phyloP scores from a whole-genome alignment of 2,888 invertebrate species.

The Eilema depressum region DNA sequence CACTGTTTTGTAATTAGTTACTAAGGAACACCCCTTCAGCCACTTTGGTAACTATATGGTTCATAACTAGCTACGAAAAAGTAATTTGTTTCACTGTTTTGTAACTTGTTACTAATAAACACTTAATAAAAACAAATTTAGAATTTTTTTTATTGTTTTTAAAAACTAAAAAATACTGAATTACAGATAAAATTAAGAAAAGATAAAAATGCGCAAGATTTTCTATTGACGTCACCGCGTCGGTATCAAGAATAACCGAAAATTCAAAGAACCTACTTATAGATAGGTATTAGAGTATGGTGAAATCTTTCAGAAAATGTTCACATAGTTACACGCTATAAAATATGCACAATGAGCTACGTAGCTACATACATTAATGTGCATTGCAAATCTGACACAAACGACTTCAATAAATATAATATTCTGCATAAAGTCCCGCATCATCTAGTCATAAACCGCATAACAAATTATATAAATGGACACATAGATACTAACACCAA shows the following conservation, averaged over 20 bases:
- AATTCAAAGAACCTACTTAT: too few species aligned
- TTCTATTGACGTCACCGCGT: neutral
- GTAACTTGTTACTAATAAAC: too few species aligned
- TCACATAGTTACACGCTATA: neutral
- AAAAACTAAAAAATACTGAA: neutral
- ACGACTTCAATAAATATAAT: neutral
- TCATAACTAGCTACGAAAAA: too few species aligned
- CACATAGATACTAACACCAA: constrained; percentile 29
- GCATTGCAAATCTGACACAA: neutral
- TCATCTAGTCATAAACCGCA: constrained; percentile 12
- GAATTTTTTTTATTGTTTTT: too few species aligned
- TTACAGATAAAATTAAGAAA: neutral
- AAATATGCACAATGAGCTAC: neutral
- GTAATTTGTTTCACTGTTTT: too few species aligned
- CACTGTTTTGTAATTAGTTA: too few species aligned
- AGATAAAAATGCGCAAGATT: neutral
- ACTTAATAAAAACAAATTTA: too few species aligned
- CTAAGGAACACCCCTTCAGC: too few species aligned
- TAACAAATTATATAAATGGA: constrained; percentile 39
- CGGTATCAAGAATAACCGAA: too few species aligned
- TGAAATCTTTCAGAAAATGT: neutral
- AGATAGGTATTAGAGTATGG: neutral
- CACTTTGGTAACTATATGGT: too few species aligned
- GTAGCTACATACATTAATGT: neutral
- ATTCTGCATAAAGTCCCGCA: constrained; percentile 7